A percentile compares a stretch with the other conserved stretches of the same genome.
Conservation (phyloP, 2,113 vertebrate species). For the Alethe diademata region DNA sequence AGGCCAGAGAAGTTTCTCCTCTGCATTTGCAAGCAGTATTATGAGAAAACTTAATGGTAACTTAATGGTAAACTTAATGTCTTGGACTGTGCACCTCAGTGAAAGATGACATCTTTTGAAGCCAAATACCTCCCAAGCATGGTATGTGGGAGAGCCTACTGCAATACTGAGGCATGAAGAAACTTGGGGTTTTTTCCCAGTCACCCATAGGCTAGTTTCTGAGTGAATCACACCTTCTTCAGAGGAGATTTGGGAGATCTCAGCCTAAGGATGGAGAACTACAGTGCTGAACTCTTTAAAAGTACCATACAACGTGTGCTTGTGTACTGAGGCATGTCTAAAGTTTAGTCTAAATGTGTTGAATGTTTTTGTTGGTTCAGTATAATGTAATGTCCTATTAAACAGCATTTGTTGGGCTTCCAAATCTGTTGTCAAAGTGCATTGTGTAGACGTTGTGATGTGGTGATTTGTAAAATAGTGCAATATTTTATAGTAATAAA, state of each 20-base stretch:
- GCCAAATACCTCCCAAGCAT: neutral
- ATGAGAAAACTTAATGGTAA: neutral
- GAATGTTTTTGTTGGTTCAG: conserved; percentile 48
- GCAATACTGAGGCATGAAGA: neutral
- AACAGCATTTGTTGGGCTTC: conserved; percentile 43
- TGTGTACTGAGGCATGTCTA: conserved; percentile 41
- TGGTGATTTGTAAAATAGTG: conserved; percentile 62
- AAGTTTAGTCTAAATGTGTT: conserved; percentile 48
- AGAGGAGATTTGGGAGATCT: neutral
- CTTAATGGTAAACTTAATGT: neutral
- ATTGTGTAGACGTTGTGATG: conserved; percentile 44
- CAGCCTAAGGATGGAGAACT: neutral
- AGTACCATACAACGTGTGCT: neutral
- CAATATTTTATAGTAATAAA: conserved; percentile 67
- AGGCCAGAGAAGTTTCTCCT: neutral
- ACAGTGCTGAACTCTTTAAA: neutral
- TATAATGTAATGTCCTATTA: conserved; percentile 63
- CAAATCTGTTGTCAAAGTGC: conserved; percentile 52
- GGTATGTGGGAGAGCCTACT: neutral
- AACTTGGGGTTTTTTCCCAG: neutral
- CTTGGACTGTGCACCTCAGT: neutral
- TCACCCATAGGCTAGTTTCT: neutral
- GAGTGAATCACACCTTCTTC: neutral
- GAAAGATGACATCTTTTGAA: neutral
- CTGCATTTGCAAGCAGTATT: neutral